These are phyloP conservation scores for Cyprinodon variegatus DNA, from an alignment of 2,113 vertebrate genomes.

Conservation along the genomic window DNA sequence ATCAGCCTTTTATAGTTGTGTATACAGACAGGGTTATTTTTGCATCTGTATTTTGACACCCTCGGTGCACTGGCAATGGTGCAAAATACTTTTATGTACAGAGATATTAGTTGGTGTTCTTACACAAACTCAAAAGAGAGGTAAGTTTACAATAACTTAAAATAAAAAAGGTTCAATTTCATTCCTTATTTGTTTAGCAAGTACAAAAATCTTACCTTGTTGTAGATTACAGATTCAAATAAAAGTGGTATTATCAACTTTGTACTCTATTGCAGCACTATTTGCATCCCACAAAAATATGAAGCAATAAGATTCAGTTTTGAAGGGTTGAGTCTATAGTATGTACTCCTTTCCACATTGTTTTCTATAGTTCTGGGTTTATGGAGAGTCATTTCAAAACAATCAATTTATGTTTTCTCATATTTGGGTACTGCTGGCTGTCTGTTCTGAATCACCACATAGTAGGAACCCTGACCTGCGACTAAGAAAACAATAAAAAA, in stretches of 20 bases:
- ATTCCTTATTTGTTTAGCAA: neutral
- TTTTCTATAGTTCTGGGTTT: too few species aligned
- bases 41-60: neutral
- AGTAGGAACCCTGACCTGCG: too few species aligned
- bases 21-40: neutral
- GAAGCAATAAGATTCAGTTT: too few species aligned
- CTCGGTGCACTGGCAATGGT: neutral
- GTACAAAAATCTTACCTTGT: neutral
- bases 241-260: neutral
- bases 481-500: too few species aligned
- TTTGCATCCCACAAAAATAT: neutral
- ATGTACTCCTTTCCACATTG: too few species aligned
- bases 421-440: too few species aligned
- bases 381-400: too few species aligned
- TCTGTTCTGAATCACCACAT: too few species aligned
- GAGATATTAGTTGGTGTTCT: too few species aligned
- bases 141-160: neutral
- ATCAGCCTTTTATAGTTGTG: neutral
- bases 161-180: neutral
- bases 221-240: neutral
- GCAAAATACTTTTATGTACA: neutral
- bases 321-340: too few species aligned
- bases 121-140: neutral
- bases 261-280: neutral
- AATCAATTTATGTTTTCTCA: too few species aligned